Percentiles rank a stretch among this genome's conserved stretches.
Conservation (phyloP, 2,888 invertebrate genomes). For the Polydrusus tereticollis region DNA sequence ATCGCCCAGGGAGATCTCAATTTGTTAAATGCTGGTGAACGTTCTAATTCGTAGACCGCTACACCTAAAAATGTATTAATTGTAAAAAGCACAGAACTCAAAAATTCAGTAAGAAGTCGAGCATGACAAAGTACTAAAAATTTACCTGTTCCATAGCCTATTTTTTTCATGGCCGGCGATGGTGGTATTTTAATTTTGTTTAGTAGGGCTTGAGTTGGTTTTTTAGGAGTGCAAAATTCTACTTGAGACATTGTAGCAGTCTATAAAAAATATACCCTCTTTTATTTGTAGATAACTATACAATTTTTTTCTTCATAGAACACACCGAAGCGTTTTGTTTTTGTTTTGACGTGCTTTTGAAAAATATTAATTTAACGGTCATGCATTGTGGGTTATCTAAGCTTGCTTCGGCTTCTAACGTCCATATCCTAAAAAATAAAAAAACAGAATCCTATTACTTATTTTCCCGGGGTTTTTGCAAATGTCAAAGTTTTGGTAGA, state of each 20-base stretch:
- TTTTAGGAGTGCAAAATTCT: conserved; percentile 41
- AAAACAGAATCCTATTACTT: background rate
- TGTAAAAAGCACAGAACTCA: background rate
- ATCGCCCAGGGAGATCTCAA: conserved; percentile 89
- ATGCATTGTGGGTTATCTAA: conserved; percentile 2
- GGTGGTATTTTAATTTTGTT: conserved; percentile 71
- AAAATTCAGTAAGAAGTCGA: background rate
- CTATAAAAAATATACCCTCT: too few relatives aligned
- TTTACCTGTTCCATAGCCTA: conserved; percentile 83
- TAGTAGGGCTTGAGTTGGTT: conserved; percentile 23
- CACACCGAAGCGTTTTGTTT: background rate
- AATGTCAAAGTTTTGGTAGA: background rate
- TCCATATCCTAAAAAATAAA: background rate
- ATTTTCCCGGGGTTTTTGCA: conserved; percentile 9
- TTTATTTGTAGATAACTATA: too few relatives aligned
- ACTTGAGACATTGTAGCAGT: background rate
- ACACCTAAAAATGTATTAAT: conserved; percentile 71
- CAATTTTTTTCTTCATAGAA: too few relatives aligned
- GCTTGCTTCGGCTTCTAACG: background rate
- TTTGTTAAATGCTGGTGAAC: conserved; percentile 78
- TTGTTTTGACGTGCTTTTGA: background rate
- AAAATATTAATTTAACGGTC: too few relatives aligned
- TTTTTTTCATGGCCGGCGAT: conserved; percentile 78
- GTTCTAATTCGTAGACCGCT: conserved; percentile 80
- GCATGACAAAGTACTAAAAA: background rate